These are phyloP conservation scores for Orchesella flavescens DNA, from an alignment of 2,888 invertebrate genomes.

Conservation along the genomic window DNA sequence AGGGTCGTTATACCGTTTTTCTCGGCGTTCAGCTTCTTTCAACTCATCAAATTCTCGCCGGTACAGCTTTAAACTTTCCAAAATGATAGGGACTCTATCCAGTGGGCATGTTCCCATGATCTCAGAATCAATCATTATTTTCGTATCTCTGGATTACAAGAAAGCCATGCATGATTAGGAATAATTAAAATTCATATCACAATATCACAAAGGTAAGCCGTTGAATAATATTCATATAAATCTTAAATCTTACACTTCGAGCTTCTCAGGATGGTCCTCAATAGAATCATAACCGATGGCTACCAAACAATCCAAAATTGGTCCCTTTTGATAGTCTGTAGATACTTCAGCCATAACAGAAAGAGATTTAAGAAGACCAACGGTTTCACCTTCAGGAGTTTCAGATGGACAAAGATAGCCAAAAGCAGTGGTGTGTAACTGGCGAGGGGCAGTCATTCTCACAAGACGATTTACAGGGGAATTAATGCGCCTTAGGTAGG, in stretches of 20 bases:
- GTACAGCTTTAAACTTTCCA: conserved; percentile 74
- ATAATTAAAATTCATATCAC: no score
- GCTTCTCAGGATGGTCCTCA: conserved; percentile 77
- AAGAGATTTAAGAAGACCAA: conserved; percentile 78
- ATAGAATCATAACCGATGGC: conserved; percentile 80
- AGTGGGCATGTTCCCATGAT: conserved; percentile 26
- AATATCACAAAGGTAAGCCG: no score
- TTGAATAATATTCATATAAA: conserved; percentile 20
- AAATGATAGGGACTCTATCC: conserved; percentile 76
- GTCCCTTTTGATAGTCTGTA: conserved; percentile 76
- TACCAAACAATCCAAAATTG: conserved; percentile 79
- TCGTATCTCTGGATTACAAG: conserved; percentile 20
- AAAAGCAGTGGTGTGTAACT: conserved; percentile 80
- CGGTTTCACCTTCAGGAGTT: conserved; percentile 77
- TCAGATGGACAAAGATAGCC: conserved; percentile 80
- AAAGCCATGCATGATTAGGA: no score
- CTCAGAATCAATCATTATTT: conserved; percentile 34
- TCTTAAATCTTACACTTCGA: conserved; percentile 1
- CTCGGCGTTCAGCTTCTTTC: not conserved
- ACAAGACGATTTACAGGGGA: conserved; percentile 80
- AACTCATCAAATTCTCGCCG: conserved; percentile 29
- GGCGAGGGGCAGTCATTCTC: conserved; percentile 79
- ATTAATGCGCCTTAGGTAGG: conserved; percentile 78
- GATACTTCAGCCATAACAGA: conserved; percentile 80
- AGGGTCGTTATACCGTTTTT: conserved; percentile 70